Conservation (phyloP, 2,888 invertebrate genomes). For the Polymixis flavicincta region DNA sequence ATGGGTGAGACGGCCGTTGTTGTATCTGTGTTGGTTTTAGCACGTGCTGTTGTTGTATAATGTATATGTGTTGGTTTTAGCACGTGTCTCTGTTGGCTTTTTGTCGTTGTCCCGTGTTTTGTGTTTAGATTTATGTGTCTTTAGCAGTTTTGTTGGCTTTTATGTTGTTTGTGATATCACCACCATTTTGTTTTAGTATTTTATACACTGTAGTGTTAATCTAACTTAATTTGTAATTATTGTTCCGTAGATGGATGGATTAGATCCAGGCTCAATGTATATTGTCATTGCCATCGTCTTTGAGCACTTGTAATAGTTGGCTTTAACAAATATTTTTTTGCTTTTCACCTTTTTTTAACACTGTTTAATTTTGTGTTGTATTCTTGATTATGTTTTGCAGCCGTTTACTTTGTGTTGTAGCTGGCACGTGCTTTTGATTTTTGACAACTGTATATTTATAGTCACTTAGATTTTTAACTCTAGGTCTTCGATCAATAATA, state of each 20-base stretch:
- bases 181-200: not conserved
- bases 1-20: conserved; percentile 76
- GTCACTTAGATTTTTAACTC: not conserved
- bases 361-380: not conserved
- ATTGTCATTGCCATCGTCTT: not conserved
- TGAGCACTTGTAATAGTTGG: not conserved
- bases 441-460: not conserved
- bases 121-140: conserved; percentile 13
- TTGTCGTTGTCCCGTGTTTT: conserved; percentile 12
- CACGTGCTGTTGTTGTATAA: conserved; percentile 21
- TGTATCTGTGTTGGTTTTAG: conserved; percentile 28
- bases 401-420: not conserved
- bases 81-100: conserved; percentile 26
- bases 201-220: not conserved
- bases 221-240: not conserved
- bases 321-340: not conserved
- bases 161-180: not conserved
- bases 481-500: too few relatives aligned
- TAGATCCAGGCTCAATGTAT: not conserved
- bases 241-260: not conserved
- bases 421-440: not conserved
- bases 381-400: not conserved
- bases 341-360: conserved; percentile 1
- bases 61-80: conserved; percentile 16
- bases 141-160: conserved; percentile 22